Conservation (phyloP, 2,888 invertebrate genomes). For the Pharmacophagus antenor region DNA sequence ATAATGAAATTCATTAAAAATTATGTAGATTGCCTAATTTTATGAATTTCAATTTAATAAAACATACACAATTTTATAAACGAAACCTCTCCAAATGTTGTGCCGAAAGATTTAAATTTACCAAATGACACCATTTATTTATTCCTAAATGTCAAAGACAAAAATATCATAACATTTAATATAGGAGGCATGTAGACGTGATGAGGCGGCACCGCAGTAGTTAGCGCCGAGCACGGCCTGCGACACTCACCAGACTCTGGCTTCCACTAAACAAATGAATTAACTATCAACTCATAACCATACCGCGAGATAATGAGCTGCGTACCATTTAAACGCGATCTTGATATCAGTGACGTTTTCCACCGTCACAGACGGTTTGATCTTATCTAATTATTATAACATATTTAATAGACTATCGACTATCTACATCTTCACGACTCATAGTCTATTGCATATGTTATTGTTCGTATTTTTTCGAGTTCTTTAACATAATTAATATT, state of each 20-base stretch:
- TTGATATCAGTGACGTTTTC: conserved; percentile 71
- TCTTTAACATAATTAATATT: conserved; percentile 69
- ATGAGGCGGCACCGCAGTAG: conserved; percentile 48
- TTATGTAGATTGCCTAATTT: too few species aligned
- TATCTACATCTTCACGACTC: conserved; percentile 29
- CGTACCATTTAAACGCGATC: conserved; percentile 31
- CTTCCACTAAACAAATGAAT: conserved; percentile 74
- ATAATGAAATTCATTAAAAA: too few species aligned
- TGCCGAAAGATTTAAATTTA: too few species aligned
- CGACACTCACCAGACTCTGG: conserved; percentile 64
- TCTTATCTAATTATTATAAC: conserved; percentile 50
- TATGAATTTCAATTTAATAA: too few species aligned
- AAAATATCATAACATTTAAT: neutral
- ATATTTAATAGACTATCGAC: conserved; percentile 52
- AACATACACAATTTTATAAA: too few species aligned
- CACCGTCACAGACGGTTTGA: conserved; percentile 49
- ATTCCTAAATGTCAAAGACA: too few species aligned
- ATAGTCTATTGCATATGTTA: conserved; percentile 53
- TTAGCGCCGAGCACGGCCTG: conserved; percentile 56
- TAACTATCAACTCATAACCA: conserved; percentile 62
- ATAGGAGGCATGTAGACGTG: neutral
- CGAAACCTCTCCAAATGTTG: too few species aligned
- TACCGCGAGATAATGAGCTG: conserved; percentile 29
- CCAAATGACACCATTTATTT: too few species aligned
- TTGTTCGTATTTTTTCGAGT: conserved; percentile 46